Conservation (phyloP, 2,888 invertebrate genomes). For the Pimpla rufipes region DNA sequence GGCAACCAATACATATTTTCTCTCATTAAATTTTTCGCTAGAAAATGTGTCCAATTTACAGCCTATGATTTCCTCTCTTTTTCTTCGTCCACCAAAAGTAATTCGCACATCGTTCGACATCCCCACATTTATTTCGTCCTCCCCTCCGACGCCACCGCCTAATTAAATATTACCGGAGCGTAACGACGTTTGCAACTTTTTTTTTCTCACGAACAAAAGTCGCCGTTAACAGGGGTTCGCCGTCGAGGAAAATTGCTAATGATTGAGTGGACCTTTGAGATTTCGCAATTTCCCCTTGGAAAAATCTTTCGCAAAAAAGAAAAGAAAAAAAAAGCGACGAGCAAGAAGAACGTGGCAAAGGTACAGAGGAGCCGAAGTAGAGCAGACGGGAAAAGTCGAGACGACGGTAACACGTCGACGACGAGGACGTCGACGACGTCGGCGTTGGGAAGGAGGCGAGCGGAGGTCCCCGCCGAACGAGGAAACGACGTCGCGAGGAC, state of each 20-base stretch:
- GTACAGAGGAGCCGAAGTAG: constrained; percentile 19
- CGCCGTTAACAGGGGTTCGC: background rate
- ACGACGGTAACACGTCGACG: constrained; percentile 17
- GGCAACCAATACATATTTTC: too few relatives aligned
- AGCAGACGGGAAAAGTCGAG: constrained; percentile 55
- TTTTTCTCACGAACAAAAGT: background rate
- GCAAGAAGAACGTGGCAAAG: background rate
- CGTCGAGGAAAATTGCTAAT: constrained; percentile 1
- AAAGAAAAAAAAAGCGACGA: background rate
- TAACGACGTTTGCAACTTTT: background rate
- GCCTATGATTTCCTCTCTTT: too few relatives aligned
- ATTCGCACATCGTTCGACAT: too few relatives aligned
- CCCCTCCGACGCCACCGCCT: background rate
- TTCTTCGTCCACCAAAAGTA: too few relatives aligned
- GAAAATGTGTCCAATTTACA: too few relatives aligned
- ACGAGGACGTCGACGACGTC: constrained; percentile 8
- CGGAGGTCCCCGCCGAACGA: constrained; percentile 39
- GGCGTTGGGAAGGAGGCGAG: background rate
- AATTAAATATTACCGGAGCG: background rate
- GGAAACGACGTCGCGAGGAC: constrained; percentile 54
- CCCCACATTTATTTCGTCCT: too few relatives aligned
- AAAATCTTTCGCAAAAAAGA: constrained; percentile 26
- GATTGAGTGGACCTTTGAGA: constrained; percentile 11
- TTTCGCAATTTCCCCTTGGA: constrained; percentile 23
- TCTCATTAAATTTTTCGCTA: too few relatives aligned